phyloP scores from a whole-genome alignment of 1,140 invertebrate species.

The Aricia agestis region DNA sequence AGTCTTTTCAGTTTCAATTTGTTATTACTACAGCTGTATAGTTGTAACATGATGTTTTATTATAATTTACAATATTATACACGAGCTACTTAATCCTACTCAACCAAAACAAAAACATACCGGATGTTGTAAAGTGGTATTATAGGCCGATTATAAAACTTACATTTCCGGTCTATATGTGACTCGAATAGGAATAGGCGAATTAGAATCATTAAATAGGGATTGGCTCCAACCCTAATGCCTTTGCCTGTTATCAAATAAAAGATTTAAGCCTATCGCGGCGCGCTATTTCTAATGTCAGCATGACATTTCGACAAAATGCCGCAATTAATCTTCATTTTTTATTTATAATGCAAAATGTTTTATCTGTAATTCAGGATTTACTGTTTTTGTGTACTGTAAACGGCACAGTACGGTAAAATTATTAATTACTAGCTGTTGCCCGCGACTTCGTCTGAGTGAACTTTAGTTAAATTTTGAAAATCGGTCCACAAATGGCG shows the following conservation, averaged over 20 bases:
- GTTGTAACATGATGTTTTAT: too few species aligned
- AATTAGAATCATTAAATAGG: conserved; percentile 37
- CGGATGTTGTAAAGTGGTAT: conserved; percentile 35
- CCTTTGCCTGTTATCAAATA: conserved; percentile 21
- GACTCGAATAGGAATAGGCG: conserved; percentile 36
- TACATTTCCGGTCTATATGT: conserved; percentile 33
- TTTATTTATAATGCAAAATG: conserved; percentile 11
- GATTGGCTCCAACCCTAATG: conserved; percentile 30
- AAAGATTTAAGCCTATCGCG: conserved; percentile 27
- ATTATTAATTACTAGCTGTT: too few species aligned
- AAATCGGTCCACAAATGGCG: too few species aligned
- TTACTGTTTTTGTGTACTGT: not conserved
- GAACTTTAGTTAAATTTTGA: too few species aligned
- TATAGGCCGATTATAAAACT: conserved; percentile 34
- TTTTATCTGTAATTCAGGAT: not conserved
- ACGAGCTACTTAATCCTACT: conserved; percentile 12
- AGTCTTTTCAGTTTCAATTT: not conserved
- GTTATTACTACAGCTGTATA: not conserved
- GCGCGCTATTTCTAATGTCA: conserved; percentile 26
- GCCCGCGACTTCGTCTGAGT: too few species aligned
- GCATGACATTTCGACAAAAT: conserved; percentile 24
- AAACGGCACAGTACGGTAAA: too few species aligned
- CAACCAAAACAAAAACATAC: conserved; percentile 26
- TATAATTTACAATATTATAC: too few species aligned
- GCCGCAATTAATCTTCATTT: conserved; percentile 24